Base-by-base conservation (phyloP, 2,888 invertebrate species). In the Lacanobia wlatinum region DNA sequence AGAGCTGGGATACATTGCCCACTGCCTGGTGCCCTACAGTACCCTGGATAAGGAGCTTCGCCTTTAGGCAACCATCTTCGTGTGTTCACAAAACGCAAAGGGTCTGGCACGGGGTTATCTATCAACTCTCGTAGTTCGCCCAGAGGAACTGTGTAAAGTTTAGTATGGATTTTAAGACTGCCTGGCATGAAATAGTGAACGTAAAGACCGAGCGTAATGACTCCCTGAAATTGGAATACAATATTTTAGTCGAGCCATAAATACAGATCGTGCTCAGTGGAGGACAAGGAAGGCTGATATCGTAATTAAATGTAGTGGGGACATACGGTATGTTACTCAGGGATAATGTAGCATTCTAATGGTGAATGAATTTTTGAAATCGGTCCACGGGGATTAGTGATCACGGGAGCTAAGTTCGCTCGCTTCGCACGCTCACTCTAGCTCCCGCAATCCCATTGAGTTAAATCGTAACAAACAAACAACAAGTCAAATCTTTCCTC, bases 1-100 rank as follows among this genome's bases (percentile, higher is more conserved):
- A 96, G 83, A 0, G 87, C 46, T 8, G 93, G 92, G 2, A 90
- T 8, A 61, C 96, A 96, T 3, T 60, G 53, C 0, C 63, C 81
- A 40, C 90, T 91, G 5, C 92, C 95, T 0, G 95, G 95, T 0
- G 91, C 88, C 40, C 95, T 87, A 64, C 96, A 96, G 79, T 95
- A 96, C 0, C 96, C 96, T 1, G 96, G 96, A 68, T 89, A 96
- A 0, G 96, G 96, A 0, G 89, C 84, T 85, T 95, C 95, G 3
- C 88, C 88, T 18, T 69, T 81, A 48, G 88, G 92, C 6, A 95
- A 75, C 93, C 93, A 95, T 82, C 96, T 74, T 53, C 86, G 68
- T 4, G 85, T 76, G 14, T 70, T 90, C 65, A 76, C 73, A 9
- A 83, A 53, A 4, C 76, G 53, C 71, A 84, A 61, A 28, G 75